A percentile compares a stretch with the other conserved stretches of the same genome.
Conservation (phyloP, 2,888 invertebrate species). For the Drosophila gaucha region DNA sequence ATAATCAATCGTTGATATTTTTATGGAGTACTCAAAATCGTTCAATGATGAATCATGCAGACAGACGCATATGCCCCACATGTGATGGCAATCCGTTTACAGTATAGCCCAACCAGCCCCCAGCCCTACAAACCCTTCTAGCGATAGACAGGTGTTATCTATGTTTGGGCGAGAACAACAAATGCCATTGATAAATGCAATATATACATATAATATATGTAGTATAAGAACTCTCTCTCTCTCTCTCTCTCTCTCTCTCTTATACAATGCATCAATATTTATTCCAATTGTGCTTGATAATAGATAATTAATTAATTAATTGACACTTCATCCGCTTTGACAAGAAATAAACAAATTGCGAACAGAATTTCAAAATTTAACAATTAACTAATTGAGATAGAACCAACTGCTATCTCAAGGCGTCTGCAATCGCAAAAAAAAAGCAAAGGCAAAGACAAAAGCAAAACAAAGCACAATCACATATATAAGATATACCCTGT, state of each 20-base stretch:
- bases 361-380: constrained; percentile 7
- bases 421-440: constrained; percentile 22
- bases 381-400: constrained; percentile 50
- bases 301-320: constrained; percentile 33
- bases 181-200: constrained; percentile 12
- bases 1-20: constrained; percentile 30
- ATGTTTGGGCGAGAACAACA: background rate
- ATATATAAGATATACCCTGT: constrained; percentile 22
- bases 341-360: background rate
- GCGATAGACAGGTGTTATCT: constrained; percentile 5
- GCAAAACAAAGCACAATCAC: constrained; percentile 12
- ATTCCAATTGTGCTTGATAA: constrained; percentile 18
- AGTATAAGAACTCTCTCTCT: background rate
- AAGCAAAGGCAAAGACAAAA: background rate
- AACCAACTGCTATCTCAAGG: constrained; percentile 31
- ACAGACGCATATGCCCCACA: background rate
- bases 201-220: background rate
- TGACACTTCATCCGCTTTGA: constrained; percentile 19
- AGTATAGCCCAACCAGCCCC: background rate
- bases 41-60: constrained; percentile 29
- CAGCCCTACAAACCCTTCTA: background rate
- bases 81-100: background rate
- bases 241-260: background rate
- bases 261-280: constrained; percentile 12
- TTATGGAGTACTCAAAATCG: constrained; percentile 10